A percentile compares a stretch with the other conserved stretches of the same genome.
Conservation (phyloP, 2,113 vertebrate species). For the Holacanthus passer region DNA sequence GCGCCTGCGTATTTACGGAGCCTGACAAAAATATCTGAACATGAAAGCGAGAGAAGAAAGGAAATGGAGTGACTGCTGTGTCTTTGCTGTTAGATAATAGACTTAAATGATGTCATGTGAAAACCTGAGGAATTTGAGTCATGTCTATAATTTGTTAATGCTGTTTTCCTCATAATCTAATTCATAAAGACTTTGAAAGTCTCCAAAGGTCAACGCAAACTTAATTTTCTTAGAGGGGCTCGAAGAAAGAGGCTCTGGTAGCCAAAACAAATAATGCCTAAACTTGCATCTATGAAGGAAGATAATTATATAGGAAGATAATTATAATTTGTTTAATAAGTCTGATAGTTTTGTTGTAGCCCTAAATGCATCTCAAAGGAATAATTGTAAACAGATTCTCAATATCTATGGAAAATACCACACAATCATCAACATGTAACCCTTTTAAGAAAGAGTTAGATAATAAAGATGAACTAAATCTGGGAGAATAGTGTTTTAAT, state of each 20-base stretch:
- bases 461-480: neutral
- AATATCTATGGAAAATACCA: neutral
- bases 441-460: neutral
- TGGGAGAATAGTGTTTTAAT: conserved; percentile 11
- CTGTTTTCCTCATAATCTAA: conserved; percentile 86
- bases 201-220: conserved; percentile 84
- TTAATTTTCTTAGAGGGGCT: conserved; percentile 81
- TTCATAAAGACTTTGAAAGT: conserved; percentile 83
- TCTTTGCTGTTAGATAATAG: conserved; percentile 73
- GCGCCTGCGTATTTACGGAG: conserved; percentile 56
- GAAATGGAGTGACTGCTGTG: conserved; percentile 55
- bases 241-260: conserved; percentile 66
- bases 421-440: neutral
- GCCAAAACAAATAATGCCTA: conserved; percentile 75
- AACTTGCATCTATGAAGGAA: conserved; percentile 44
- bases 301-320: neutral
- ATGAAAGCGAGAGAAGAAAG: conserved; percentile 48
- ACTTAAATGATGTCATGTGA: conserved; percentile 86
- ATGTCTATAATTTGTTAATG: conserved; percentile 86
- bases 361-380: neutral
- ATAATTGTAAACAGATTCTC: neutral
- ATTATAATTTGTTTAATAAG: neutral
- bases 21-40: conserved; percentile 51
- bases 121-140: conserved; percentile 83
- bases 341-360: conserved; percentile 42